Evolutionary conservation across 2,797 vertebrate species (phyloP).

Genomic region (Holocentrus rufus): DNA sequence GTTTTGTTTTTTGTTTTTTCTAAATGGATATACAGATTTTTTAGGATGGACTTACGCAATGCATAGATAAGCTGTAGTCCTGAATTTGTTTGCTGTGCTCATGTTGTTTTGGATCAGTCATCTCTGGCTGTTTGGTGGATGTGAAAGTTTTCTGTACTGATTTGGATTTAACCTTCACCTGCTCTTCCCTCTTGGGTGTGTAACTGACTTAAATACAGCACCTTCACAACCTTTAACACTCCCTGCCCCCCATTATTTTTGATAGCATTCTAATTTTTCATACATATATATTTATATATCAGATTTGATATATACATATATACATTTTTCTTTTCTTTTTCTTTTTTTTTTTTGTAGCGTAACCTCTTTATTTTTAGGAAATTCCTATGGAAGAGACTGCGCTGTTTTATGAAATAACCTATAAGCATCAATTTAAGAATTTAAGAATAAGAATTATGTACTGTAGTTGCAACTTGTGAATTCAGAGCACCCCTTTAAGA

Average conservation of each 20-base stretch:
- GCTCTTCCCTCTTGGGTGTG: slow-evolving; percentile 39
- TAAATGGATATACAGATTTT: slow-evolving; percentile 11
- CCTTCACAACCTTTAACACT: slow-evolving; percentile 77
- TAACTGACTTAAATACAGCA: slow-evolving; percentile 65
- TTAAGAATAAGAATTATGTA: slow-evolving; percentile 73
- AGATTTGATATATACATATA: slow-evolving; percentile 73
- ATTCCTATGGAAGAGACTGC: slow-evolving; percentile 71
- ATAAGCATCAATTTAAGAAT: slow-evolving; percentile 61
- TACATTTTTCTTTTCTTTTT: slow-evolving; percentile 47
- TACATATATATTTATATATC: slow-evolving; percentile 72
- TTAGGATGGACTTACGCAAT: slow-evolving; percentile 41
- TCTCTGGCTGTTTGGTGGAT: slow-evolving; percentile 25
- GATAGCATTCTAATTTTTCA: slow-evolving; percentile 78
- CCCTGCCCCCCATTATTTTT: slow-evolving; percentile 79
- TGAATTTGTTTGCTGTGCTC: slow-evolving; percentile 70
- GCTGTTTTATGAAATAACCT: slow-evolving; percentile 70
- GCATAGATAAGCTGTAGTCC: slow-evolving; percentile 20
- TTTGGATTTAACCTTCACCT: slow-evolving; percentile 33
- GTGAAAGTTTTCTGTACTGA: slow-evolving; percentile 47
- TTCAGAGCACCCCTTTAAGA: slow-evolving; percentile 80
- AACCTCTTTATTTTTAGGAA: slow-evolving; percentile 62
- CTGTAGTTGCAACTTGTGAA: slow-evolving; percentile 81
- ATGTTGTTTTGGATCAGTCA: slow-evolving; percentile 38
- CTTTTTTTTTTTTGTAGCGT: slow-evolving; percentile 63
- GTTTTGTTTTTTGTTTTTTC: slow-evolving; percentile 13